Evolutionary conservation across 2,888 invertebrate species (phyloP).

Genomic region (Apodemia zela): DNA sequence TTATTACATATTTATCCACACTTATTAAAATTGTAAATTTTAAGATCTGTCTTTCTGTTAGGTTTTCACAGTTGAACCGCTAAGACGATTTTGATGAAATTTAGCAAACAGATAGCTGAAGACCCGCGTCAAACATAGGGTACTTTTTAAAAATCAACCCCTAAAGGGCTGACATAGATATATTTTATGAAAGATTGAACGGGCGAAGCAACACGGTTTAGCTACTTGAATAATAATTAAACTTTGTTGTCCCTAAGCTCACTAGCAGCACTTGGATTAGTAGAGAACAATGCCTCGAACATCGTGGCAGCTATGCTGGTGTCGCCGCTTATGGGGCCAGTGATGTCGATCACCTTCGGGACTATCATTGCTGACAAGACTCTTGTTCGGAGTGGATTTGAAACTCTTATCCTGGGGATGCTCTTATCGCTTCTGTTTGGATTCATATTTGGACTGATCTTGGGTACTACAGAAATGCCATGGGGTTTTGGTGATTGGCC

Average conservation of each 20-base stretch:
- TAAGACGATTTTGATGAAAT: no score
- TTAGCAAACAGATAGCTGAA: no score
- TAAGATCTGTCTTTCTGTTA: no score
- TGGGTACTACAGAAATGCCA: slow-evolving; percentile 87
- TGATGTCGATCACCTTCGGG: slow-evolving; percentile 93
- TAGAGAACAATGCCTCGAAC: slow-evolving; percentile 91
- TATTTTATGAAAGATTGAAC: no score
- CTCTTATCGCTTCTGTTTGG: slow-evolving; percentile 87
- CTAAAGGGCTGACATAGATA: no score
- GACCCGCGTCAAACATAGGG: no score
- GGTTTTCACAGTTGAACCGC: no score
- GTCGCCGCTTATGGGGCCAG: slow-evolving; percentile 90
- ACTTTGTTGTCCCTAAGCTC: slow-evolving; percentile 73
- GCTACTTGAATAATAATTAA: slow-evolving; percentile 1
- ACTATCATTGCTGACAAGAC: slow-evolving; percentile 87
- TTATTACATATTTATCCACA: no score
- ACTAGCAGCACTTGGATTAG: slow-evolving; percentile 89
- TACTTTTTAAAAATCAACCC: no score
- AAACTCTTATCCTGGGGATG: slow-evolving; percentile 85
- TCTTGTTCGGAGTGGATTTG: slow-evolving; percentile 85
- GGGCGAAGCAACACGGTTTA: no score
- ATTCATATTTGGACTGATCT: slow-evolving; percentile 88
- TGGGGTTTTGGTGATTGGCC: slow-evolving; percentile 89
- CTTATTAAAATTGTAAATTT: no score
- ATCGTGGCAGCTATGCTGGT: slow-evolving; percentile 89